Evolutionary conservation across 2,797 vertebrate species (phyloP).

Genomic region (Manis pentadactyla): DNA sequence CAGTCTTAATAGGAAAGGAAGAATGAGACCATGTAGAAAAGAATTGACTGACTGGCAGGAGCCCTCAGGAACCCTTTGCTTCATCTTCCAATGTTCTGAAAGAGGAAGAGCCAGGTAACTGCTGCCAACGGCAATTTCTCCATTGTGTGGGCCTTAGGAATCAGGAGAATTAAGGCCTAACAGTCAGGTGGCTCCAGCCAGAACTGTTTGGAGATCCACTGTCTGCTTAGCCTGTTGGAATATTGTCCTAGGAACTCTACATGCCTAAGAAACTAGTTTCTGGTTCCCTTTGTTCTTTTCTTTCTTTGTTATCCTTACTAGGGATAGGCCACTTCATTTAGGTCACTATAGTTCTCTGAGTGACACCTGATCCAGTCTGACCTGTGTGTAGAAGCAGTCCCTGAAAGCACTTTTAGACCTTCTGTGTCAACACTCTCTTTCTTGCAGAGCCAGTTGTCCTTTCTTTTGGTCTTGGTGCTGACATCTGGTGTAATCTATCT

Average conservation of each 20-base stretch:
- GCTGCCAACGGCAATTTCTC: constrained; percentile 57
- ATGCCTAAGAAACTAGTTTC: neutral
- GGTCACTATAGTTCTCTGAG: neutral
- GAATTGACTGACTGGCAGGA: neutral
- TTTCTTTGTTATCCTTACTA: neutral
- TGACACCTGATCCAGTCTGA: neutral
- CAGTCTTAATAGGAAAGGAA: neutral
- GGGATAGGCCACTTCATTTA: neutral
- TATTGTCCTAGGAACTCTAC: neutral
- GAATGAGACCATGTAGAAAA: neutral
- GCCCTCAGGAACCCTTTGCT: neutral
- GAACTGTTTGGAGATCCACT: neutral
- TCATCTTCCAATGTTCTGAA: constrained; percentile 22
- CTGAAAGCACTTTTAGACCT: neutral
- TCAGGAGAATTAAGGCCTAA: neutral
- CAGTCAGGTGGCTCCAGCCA: neutral
- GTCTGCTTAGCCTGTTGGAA: neutral
- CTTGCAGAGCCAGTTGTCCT: neutral
- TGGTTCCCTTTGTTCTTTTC: neutral
- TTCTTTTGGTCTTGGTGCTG: neutral
- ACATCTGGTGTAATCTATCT: neutral
- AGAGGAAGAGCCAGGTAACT: constrained; percentile 46
- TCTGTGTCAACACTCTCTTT: neutral
- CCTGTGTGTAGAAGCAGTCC: neutral
- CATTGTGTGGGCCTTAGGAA: neutral